A percentile compares a stretch with the other conserved stretches of the same genome.
Evolutionary conservation across 2,797 vertebrate genomes (phyloP).

Genomic region (Zenarchopterus dispar): DNA sequence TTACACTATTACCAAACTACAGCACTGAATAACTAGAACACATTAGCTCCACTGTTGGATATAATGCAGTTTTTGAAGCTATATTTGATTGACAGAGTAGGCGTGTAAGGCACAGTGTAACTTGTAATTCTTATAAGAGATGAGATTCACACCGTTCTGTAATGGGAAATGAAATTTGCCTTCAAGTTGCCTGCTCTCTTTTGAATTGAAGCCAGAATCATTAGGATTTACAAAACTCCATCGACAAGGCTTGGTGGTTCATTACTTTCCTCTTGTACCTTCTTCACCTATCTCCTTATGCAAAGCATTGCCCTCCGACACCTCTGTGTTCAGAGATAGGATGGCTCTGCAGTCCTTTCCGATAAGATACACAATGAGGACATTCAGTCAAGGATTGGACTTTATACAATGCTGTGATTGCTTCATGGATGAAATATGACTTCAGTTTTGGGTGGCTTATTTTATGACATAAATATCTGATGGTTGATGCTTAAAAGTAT

Average conservation of each 20-base stretch:
- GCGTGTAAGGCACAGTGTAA: slow-evolving; percentile 37
- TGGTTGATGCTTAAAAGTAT: slow-evolving; percentile 27
- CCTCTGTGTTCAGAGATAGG: slow-evolving; percentile 64
- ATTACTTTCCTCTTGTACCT: slow-evolving; percentile 65
- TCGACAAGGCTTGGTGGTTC: slow-evolving; percentile 55
- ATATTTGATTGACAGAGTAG: slow-evolving; percentile 42
- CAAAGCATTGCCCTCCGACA: slow-evolving; percentile 60
- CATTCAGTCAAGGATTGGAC: slow-evolving; percentile 46
- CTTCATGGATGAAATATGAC: slow-evolving; percentile 51
- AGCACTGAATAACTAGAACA: slow-evolving; percentile 13
- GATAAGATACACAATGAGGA: slow-evolving; percentile 62
- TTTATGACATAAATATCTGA: slow-evolving; percentile 61
- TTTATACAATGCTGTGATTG: slow-evolving; percentile 28
- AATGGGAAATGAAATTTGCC: slow-evolving; percentile 69
- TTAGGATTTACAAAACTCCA: slow-evolving; percentile 73
- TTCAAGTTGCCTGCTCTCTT: slow-evolving; percentile 61
- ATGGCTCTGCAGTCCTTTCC: slow-evolving; percentile 29
- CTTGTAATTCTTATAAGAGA: slow-evolving; percentile 64
- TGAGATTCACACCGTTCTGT: slow-evolving; percentile 70
- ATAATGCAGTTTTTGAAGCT: slow-evolving; percentile 25
- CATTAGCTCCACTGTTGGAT: slow-evolving; percentile 1
- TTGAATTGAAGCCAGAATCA: slow-evolving; percentile 70
- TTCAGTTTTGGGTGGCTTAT: slow-evolving; percentile 34
- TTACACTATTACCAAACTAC: slow-evolving; percentile 14
- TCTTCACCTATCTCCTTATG: slow-evolving; percentile 53